phyloP scores from a whole-genome alignment of 2,888 invertebrate genomes.

The Frankliniella fusca region DNA sequence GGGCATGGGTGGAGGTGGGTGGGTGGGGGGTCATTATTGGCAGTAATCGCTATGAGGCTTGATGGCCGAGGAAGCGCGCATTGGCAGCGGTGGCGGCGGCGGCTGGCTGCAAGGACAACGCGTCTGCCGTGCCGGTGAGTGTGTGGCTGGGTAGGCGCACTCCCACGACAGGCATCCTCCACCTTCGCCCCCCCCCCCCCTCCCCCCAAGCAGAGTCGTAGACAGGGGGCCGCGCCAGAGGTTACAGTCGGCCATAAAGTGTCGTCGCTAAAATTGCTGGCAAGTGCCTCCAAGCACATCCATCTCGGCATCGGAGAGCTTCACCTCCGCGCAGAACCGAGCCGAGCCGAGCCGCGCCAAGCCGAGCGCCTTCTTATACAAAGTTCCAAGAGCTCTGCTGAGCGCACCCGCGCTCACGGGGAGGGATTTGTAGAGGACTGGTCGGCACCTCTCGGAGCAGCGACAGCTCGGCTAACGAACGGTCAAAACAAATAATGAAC shows the following conservation, averaged over 20 bases:
- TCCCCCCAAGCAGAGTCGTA: background rate
- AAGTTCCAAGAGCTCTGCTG: background rate
- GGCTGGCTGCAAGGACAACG: too few species aligned
- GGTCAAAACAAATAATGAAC: conserved; percentile 25
- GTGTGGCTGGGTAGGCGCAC: background rate
- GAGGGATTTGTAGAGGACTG: too few species aligned
- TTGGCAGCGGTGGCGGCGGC: background rate
- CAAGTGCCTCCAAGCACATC: background rate
- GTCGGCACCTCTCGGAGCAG: background rate
- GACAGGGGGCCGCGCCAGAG: background rate
- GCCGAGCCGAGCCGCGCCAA: background rate
- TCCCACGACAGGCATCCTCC: background rate
- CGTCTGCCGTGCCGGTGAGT: too few species aligned
- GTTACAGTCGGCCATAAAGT: conserved; percentile 4
- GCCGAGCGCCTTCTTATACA: background rate
- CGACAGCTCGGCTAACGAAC: conserved; percentile 8
- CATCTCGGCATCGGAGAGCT: too few species aligned
- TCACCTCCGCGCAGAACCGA: background rate
- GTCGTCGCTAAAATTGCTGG: background rate
- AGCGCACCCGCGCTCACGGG: too few species aligned
- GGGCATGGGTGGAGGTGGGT: too few species aligned
- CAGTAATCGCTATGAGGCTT: background rate
- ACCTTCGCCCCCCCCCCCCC: background rate
- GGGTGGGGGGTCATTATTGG: background rate
- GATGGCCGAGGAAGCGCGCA: background rate